Base-by-base conservation (phyloP, 2,888 invertebrate genomes). In the Drosophila dives region DNA sequence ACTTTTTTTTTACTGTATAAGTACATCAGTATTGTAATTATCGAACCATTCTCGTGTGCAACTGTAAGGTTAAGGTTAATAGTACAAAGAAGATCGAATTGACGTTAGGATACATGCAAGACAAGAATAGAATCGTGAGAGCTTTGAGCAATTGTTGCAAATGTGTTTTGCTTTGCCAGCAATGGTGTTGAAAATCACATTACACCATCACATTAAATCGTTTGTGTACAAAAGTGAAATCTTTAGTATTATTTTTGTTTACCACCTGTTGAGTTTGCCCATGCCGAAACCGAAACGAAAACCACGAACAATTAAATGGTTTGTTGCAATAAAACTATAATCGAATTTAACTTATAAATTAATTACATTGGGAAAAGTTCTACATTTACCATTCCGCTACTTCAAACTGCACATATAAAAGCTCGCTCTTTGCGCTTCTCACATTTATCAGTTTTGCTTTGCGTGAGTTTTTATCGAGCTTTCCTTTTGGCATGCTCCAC, bases 251-350 rank as follows among this genome's bases (percentile, higher is more conserved):
- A 23, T 49, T 45, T 61, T 65, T 83, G 72, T 72, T 54, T 68
- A 69, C 84, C 83, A 89, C 86, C 89, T 84, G 87, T 89, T 89
- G 79, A 64, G 59, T 48, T 15, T 51, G 61, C 45, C 32, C 36
- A 26, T 26, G 5, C 26, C 60, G 60, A 36, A 72, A 49, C 51
- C 53, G 60, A 72, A 72, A 63, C 56, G 42, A 56, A 60, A 40
- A 54, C 60, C 49, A 20, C 50, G 49, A 48, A 42, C 72, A 74
- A 60, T 40, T 11, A 33, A 49, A 62, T 56, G 73, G 32, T 59
- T 66, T 45, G n/a, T 12, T 11, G 11, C 67, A 63, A 55, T 54
- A 29, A 36, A 64, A 53, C 26, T 15, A 12, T 48, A 62, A 38
- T 7, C 45, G 20, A 48, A 20, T n/a, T 11, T 49, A 29, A 26